Conservation (phyloP, 2,113 vertebrate species). For the Albula glossodonta region DNA sequence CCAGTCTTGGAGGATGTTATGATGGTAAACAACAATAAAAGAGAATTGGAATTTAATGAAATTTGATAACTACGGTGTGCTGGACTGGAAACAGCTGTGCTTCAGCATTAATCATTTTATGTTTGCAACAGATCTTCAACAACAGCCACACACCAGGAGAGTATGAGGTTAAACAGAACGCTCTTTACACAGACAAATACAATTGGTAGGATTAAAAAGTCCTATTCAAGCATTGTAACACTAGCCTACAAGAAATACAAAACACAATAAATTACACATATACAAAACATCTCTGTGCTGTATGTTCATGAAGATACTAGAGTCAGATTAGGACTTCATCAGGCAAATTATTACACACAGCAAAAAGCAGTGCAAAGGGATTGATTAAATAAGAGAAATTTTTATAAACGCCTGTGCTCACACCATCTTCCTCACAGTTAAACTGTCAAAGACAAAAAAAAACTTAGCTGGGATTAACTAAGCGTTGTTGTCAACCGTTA, state of each 20-base stretch:
- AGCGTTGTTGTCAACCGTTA: slow-evolving; percentile 7
- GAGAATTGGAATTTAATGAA: neutral
- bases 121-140: neutral
- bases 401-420: neutral
- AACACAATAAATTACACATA: neutral
- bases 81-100: neutral
- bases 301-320: neutral
- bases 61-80: neutral
- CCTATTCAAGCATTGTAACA: no score
- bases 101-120: neutral
- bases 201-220: neutral
- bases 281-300: neutral
- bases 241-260: neutral
- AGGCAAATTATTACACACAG: neutral
- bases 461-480: slow-evolving; percentile 1
- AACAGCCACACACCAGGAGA: neutral
- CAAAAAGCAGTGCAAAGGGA: neutral
- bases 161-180: neutral
- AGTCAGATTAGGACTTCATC: neutral
- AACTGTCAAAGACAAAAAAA: slow-evolving; percentile 1
- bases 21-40: neutral
- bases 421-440: neutral
- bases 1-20: neutral
- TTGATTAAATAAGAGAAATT: neutral
- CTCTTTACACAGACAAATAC: neutral